Percentiles rank a stretch among this genome's conserved stretches.
These are phyloP conservation scores for Nomada flava DNA, from an alignment of 2,888 invertebrate species.

Conservation along the genomic window DNA sequence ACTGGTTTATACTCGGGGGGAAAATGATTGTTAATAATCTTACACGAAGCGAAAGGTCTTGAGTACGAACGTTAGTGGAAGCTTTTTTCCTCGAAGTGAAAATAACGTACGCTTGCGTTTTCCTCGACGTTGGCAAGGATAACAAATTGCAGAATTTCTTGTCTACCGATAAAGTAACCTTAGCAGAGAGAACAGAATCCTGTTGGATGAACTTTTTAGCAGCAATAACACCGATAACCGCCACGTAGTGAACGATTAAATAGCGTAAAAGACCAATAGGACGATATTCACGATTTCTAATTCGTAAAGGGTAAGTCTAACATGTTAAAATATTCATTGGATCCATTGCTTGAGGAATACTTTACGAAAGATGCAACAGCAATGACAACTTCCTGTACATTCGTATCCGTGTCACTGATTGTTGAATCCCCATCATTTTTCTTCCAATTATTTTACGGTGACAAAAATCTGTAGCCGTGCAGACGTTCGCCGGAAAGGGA, in stretches of 20 bases:
- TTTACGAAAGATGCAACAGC: not conserved
- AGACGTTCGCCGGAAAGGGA: too few species aligned
- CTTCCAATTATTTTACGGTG: too few species aligned
- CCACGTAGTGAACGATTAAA: conserved; percentile 65
- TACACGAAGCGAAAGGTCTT: conserved; percentile 32
- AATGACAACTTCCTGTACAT: not conserved
- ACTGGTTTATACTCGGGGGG: conserved; percentile 1
- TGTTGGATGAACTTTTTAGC: conserved; percentile 64
- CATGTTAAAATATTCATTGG: conserved; percentile 53
- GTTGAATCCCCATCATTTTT: too few species aligned
- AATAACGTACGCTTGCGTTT: conserved; percentile 50
- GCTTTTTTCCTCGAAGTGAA: conserved; percentile 56
- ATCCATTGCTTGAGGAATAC: conserved; percentile 28
- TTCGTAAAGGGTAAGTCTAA: conserved; percentile 68
- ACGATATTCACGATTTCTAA: conserved; percentile 70
- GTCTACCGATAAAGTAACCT: conserved; percentile 39
- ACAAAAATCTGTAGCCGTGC: too few species aligned
- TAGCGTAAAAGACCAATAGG: conserved; percentile 72
- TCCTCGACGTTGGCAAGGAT: conserved; percentile 41
- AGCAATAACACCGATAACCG: conserved; percentile 69
- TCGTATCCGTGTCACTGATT: too few species aligned
- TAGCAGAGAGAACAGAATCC: conserved; percentile 53
- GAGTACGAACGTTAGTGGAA: conserved; percentile 47
- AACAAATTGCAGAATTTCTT: conserved; percentile 32
- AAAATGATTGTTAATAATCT: conserved; percentile 19